Evolutionary conservation across 2,797 vertebrate genomes (phyloP), one percentile per base, ranked within the genome.

Genomic region (Thunnus albacares): DNA sequence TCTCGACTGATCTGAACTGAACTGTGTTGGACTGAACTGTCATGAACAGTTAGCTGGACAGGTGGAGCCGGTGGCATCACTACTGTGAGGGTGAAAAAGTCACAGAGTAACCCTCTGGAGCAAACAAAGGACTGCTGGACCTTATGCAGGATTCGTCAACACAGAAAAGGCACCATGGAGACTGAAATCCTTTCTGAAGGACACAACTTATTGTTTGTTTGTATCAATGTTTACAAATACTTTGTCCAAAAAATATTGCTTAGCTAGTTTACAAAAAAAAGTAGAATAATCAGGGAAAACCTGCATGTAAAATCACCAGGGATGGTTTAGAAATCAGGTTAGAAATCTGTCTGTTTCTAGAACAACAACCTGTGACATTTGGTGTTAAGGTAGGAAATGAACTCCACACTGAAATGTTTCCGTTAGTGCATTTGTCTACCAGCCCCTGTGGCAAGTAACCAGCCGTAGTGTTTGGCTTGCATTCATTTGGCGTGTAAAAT

Each of bases 271-370:
- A 85, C 85, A 83, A 26, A 81, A n/a, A 59, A 9, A n/a, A 53
- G 82, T 84, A 81, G 88, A 87, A 71, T 71, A 87, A 85, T 92
- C 91, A 90, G 90, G 91, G 88, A 84, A 63, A 77, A 61, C 77
- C 85, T 94, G 87, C 90, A 89, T 88, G 86, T 87, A 38, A 85
- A 78, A 75, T 67, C 85, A 87, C 82, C 74, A 76, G 75, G 74
- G 75, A 72, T 12, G 60, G 60, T 63, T 89, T 79, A 81, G 82
- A 84, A 78, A 80, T 85, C 86, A 83, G 89, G 75, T 81, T 74
- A 82, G 69, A 59, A 73, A 47, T 79, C 33, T 30, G 55, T 84
- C 55, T 61, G 58, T 78, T 69, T 85, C 63, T 69, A 68, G 57
- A 80, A 80, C 10, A n/a, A 53, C 62, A 65, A 26, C 38, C 73